A percentile compares a stretch with the other conserved stretches of the same genome.
These are phyloP conservation scores for Anisognathus igniventris DNA, from an alignment of 2,797 vertebrate genomes.

Conservation along the genomic window DNA sequence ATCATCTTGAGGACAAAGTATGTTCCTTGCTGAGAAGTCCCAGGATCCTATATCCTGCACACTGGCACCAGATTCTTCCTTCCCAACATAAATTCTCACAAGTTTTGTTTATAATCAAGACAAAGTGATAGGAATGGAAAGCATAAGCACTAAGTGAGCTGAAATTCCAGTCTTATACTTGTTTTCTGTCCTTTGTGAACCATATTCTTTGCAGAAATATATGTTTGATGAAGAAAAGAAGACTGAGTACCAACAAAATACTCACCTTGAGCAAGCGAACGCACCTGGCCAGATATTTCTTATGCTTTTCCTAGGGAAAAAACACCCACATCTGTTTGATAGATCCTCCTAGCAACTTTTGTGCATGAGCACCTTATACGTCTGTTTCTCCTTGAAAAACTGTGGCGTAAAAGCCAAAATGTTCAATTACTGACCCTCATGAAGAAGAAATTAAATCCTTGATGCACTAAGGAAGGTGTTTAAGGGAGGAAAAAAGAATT, in stretches of 20 bases:
- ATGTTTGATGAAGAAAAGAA: neutral
- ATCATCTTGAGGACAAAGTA: neutral
- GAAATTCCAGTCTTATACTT: neutral
- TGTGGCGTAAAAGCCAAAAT: neutral
- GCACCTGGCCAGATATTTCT: neutral
- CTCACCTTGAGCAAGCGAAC: neutral
- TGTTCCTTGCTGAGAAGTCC: neutral
- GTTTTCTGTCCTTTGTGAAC: neutral
- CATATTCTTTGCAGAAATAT: neutral
- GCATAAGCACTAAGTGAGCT: neutral
- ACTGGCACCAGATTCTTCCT: neutral
- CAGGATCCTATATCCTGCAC: neutral
- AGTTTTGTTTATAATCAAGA: neutral
- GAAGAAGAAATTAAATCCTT: neutral
- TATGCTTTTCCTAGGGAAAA: neutral
- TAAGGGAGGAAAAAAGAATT: neutral
- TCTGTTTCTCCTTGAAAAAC: neutral
- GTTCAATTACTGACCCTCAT: neutral
- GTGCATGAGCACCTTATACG: neutral
- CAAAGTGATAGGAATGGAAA: neutral
- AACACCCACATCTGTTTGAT: fast-evolving
- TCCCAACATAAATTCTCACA: neutral
- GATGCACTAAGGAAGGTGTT: neutral
- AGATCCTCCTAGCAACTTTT: neutral
- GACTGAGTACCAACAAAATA: neutral